A percentile compares a stretch with the other conserved stretches of the same genome.
phyloP scores from a whole-genome alignment of 2,113 vertebrate species.

The Chloropsis cyanopogon region DNA sequence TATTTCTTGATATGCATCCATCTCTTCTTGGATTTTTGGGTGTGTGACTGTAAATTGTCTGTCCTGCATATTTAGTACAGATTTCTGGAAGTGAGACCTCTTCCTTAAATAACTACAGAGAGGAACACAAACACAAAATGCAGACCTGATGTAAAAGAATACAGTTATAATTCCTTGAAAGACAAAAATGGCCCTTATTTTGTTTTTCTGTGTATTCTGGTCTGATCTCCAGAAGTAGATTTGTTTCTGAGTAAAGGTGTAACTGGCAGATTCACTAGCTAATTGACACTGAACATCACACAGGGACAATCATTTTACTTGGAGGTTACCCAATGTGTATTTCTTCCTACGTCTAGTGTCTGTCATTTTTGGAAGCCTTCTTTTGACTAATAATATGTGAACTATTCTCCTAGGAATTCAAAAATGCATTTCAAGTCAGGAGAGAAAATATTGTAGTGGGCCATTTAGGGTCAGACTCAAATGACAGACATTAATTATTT shows the following conservation, averaged over 20 bases:
- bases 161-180: not conserved
- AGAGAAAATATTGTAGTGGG: not conserved
- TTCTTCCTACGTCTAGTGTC: conserved; percentile 2
- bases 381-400: not conserved
- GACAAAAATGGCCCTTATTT: not conserved
- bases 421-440: not conserved
- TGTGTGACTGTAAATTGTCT: not conserved
- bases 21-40: not conserved
- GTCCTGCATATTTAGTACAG: not conserved
- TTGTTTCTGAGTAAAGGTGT: conserved; percentile 20
- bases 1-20: not conserved
- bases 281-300: not conserved
- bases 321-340: not conserved
- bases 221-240: conserved; percentile 7
- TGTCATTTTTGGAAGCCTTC: not conserved
- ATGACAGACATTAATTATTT: not conserved
- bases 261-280: not conserved
- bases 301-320: conserved; percentile 11
- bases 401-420: not conserved
- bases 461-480: not conserved
- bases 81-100: not conserved
- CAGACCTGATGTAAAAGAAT: not conserved
- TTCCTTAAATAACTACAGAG: not conserved
- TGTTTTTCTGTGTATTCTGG: not conserved
- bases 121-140: not conserved